Conservation (phyloP, 2,888 invertebrate genomes). For the Seladonia tumulorum region DNA sequence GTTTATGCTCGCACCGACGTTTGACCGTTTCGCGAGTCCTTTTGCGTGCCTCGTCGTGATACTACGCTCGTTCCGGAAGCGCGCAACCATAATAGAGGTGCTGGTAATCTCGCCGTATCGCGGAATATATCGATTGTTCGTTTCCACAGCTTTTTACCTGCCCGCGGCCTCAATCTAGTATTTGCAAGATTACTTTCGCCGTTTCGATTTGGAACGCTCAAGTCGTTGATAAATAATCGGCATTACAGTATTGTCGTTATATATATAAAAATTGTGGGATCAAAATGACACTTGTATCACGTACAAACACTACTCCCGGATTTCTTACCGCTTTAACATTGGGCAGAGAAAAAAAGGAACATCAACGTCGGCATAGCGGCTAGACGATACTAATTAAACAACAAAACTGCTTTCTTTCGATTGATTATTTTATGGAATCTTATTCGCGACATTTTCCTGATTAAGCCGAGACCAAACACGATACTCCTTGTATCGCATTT, state of each 20-base stretch:
- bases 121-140: not conserved
- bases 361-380: not conserved
- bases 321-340: not conserved
- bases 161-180: not conserved
- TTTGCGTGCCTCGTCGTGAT: constrained; percentile 2
- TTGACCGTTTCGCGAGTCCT: not conserved
- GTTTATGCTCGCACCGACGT: not conserved
- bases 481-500: not conserved
- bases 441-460: not conserved
- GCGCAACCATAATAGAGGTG: not conserved
- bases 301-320: not conserved
- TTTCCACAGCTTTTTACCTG: not conserved
- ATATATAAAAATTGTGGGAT: not conserved
- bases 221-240: not conserved
- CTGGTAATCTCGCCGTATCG: not conserved
- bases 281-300: not conserved
- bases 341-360: not conserved
- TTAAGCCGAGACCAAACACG: not conserved
- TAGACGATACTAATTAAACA: not conserved
- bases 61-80: not conserved
- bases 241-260: not conserved
- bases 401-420: not conserved
- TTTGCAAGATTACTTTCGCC: not conserved
- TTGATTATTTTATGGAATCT: not conserved
- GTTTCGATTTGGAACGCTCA: not conserved